A percentile compares a stretch with the other conserved stretches of the same genome.
Evolutionary conservation across 53 echinoderm and acorn worm species (phyloP).

Genomic region (Mesocentrotus franciscanus): DNA sequence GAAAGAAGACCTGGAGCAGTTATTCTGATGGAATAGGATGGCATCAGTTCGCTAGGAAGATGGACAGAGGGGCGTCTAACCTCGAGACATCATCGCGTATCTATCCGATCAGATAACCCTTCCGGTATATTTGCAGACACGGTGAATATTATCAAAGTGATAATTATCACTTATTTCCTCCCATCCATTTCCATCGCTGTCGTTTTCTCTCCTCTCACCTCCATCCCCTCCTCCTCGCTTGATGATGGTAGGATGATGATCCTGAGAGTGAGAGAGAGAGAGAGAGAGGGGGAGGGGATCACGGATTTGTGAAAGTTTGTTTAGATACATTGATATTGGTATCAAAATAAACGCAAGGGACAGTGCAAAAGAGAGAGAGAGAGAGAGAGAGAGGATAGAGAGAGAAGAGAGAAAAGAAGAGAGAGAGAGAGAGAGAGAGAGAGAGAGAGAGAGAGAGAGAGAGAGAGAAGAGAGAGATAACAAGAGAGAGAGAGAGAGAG

Average conservation of each 20-base stretch:
- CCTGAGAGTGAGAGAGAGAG: not conserved
- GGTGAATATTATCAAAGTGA: not conserved
- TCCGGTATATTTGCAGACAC: constrained; percentile 35
- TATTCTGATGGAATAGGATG: not conserved
- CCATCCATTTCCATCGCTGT: not conserved
- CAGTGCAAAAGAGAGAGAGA: not conserved
- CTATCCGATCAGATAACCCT: not conserved
- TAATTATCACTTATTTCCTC: not conserved
- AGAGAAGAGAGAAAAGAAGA: not conserved
- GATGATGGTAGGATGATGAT: not conserved
- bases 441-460: not conserved
- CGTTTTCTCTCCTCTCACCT: not conserved
- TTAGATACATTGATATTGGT: no score
- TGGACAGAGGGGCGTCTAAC: constrained; percentile 31
- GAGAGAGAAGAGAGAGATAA: not conserved
- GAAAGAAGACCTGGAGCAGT: not conserved
- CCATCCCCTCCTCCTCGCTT: not conserved
- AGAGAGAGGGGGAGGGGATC: not conserved
- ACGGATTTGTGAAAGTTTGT: no score
- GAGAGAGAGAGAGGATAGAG: not conserved
- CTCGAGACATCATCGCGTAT: constrained; percentile 2
- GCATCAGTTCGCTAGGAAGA: constrained; percentile 16
- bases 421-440: not conserved
- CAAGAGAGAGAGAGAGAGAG: not conserved
- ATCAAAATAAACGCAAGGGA: not conserved